Evolutionary conservation across 2,888 invertebrate genomes (phyloP), one percentile per base, ranked within the genome.

Genomic region (Imbricaverruca yamaguchii): DNA sequence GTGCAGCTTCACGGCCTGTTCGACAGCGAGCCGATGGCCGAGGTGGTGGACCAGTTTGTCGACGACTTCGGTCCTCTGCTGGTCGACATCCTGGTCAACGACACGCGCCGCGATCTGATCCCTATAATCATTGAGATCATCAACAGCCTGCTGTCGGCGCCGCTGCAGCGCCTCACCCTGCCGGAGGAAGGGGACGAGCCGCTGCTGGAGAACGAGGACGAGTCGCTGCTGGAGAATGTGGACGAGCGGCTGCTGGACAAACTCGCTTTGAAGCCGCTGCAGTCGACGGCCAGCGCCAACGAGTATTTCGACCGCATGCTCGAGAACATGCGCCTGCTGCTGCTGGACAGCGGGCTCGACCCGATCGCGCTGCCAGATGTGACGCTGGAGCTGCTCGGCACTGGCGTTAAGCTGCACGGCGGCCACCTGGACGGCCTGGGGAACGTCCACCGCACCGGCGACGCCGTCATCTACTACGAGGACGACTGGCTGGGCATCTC

Each of bases 401-500:
- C 69, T 15, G 69, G 69, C 39, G 11, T 69, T 2, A 18, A 53
- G 39, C 53, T 69, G 53, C 69, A 53, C 69, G 69, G 53, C 39
- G 69, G 69, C 53, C 69, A 69, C 53, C 69, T 69, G 69, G 69
- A 69, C 53, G 69, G 69, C 8, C 39, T 69, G 12, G 3, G 39
- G 39, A 69, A 39, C 53, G 39, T 69, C 8, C 69, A 69, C 69
- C 69, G 69, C 53, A 69, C 69, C 53, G 69, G 69, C 15, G 69
- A 69, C 69, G 69, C 69, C 39, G 8, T 53, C 39, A 69, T 69
- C 39, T 15, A 39, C 39, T 69, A 69, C 74, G 39, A 69, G 8
- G 69, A 53, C 39, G 69, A 69, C 53, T 69, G 69, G 69, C 69
- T 69, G 39, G 69, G 69, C 13, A 69, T 69, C 15, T 39, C 39